phyloP scores from a whole-genome alignment of 2,888 invertebrate species.

The Pammene fasciana region DNA sequence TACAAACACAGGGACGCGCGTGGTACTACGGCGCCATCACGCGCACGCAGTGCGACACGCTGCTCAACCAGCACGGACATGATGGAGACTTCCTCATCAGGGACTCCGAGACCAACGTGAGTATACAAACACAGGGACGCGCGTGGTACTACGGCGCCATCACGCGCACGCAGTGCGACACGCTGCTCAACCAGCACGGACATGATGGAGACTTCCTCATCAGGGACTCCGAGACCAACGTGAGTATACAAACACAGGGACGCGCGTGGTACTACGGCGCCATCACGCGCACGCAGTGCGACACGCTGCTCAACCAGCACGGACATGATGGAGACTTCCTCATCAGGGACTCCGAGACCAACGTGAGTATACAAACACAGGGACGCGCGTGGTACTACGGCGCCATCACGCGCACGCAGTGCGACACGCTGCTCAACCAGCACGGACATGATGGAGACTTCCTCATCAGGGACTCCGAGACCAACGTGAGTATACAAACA shows the following conservation, averaged over 20 bases:
- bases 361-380: slow-evolving; percentile 90
- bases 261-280: too few species aligned
- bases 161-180: slow-evolving; percentile 97
- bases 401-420: slow-evolving; percentile 96
- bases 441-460: slow-evolving; percentile 99
- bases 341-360: slow-evolving; percentile 99
- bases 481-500: slow-evolving; percentile 99
- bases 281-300: slow-evolving; percentile 89
- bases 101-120: slow-evolving; percentile 99
- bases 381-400: slow-evolving; percentile 99
- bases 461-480: slow-evolving; percentile 99
- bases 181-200: slow-evolving; percentile 96
- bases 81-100: slow-evolving; percentile 99
- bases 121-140: too few species aligned
- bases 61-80: slow-evolving; percentile 96
- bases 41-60: slow-evolving; percentile 97
- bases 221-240: slow-evolving; percentile 65
- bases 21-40: slow-evolving; percentile 99
- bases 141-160: slow-evolving; percentile 99
- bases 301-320: slow-evolving; percentile 96
- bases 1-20: slow-evolving; percentile 85
- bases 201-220: slow-evolving; percentile 99
- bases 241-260: too few species aligned
- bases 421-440: slow-evolving; percentile 97
- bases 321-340: slow-evolving; percentile 99